Conservation (phyloP, 2,888 invertebrate genomes). For the Heteromyza rotundicornis region DNA sequence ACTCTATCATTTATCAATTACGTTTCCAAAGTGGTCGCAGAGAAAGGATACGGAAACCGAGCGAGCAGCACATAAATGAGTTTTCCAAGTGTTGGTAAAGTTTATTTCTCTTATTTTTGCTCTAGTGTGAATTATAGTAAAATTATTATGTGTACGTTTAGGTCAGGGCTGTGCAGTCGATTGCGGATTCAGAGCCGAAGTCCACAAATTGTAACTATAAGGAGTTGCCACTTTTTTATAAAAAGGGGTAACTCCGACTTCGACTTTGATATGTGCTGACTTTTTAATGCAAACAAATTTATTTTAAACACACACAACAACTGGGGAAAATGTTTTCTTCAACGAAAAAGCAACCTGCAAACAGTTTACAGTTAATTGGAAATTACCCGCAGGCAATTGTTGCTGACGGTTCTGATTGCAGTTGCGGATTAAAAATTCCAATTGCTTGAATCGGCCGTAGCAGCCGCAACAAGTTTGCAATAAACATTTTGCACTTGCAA, state of each 20-base stretch:
- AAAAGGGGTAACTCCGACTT: too few species aligned
- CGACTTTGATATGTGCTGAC: too few species aligned
- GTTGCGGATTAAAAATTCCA: conserved; percentile 3
- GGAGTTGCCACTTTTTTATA: too few species aligned
- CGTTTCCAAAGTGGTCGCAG: neutral
- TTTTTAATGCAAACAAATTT: too few species aligned
- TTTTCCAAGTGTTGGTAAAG: neutral
- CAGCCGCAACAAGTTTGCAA: neutral
- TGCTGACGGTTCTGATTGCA: neutral
- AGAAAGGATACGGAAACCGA: neutral
- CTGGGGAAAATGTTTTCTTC: too few species aligned
- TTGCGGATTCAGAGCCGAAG: too few species aligned
- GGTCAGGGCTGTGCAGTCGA: too few species aligned
- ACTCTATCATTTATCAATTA: conserved; percentile 26
- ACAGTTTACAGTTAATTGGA: neutral
- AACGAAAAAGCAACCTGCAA: neutral
- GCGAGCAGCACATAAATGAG: neutral
- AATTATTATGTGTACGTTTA: too few species aligned
- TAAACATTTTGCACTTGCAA: neutral
- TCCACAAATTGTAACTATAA: too few species aligned
- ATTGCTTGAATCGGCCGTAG: conserved; percentile 5
- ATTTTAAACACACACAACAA: too few species aligned
- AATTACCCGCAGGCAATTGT: conserved; percentile 3
- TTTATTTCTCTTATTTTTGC: too few species aligned
- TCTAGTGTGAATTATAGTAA: too few species aligned